Conservation (phyloP, 2,888 invertebrate species). For the Acanthacorydalis orientalis region DNA sequence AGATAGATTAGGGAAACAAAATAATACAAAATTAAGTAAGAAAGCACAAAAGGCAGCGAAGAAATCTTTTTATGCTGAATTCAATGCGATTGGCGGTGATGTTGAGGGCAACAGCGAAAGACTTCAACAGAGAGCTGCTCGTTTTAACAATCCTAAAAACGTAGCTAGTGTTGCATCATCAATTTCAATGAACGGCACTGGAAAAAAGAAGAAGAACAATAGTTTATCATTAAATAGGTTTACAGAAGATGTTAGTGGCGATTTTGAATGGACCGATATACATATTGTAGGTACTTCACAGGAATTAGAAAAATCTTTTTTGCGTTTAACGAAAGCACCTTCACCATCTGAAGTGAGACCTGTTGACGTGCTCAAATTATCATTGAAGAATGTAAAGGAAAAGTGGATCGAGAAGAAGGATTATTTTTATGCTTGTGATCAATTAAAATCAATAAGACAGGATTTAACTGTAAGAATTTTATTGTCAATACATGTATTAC, state of each 20-base stretch:
- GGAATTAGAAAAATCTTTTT: conserved; percentile 90
- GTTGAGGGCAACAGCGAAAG: conserved; percentile 60
- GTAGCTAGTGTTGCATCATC: conserved; percentile 4
- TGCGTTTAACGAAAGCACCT: conserved; percentile 91
- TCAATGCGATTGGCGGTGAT: conserved; percentile 16
- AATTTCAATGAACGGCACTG: neutral
- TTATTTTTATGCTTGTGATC: conserved; percentile 95
- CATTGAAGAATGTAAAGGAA: conserved; percentile 78
- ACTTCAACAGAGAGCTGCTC: conserved; percentile 75
- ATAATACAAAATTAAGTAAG: conserved; percentile 23
- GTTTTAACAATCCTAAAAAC: conserved; percentile 44
- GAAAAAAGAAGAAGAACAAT: neutral
- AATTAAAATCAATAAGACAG: conserved; percentile 95
- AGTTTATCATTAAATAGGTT: neutral
- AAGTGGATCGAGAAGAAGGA: conserved; percentile 83
- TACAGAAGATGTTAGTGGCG: neutral
- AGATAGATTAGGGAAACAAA: conserved; percentile 35
- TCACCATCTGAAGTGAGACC: conserved; percentile 85
- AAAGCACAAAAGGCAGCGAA: conserved; percentile 29
- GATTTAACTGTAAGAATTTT: conserved; percentile 74
- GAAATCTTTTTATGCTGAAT: conserved; percentile 27
- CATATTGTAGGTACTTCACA: conserved; percentile 89
- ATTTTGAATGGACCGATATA: conserved; percentile 56
- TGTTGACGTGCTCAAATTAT: conserved; percentile 62
- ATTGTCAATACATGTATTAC: conserved; percentile 2